phyloP scores from a whole-genome alignment of 2,797 vertebrate genomes.

The Aulostomus chinensis region DNA sequence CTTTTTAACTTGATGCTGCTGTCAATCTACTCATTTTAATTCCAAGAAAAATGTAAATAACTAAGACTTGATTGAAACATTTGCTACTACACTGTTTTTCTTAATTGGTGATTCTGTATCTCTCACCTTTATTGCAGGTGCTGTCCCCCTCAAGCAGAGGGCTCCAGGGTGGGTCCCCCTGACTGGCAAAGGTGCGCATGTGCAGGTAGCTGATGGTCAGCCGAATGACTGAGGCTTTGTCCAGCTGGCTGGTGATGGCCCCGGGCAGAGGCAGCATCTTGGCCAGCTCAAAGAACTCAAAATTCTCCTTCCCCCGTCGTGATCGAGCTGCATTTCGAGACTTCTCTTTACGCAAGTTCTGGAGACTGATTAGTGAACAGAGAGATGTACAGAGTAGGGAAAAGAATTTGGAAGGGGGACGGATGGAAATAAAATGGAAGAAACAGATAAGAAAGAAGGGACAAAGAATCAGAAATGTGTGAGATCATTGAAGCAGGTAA shows the following conservation, averaged over 20 bases:
- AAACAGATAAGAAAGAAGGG: conserved; percentile 2
- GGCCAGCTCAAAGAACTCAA: conserved; percentile 92
- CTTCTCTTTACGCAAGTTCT: conserved; percentile 91
- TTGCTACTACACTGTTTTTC: not conserved
- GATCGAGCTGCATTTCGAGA: conserved; percentile 92
- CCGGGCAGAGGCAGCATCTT: conserved; percentile 90
- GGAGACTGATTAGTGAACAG: conserved; percentile 74
- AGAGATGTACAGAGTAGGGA: not conserved
- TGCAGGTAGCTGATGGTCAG: conserved; percentile 93
- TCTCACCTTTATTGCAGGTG: conserved; percentile 81
- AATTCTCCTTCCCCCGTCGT: conserved; percentile 90
- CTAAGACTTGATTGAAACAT: no score
- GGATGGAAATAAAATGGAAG: not conserved
- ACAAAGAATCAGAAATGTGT: conserved; percentile 4
- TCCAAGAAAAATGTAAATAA: no score
- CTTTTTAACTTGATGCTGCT: no score
- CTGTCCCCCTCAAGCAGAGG: conserved; percentile 80
- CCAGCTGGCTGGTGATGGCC: conserved; percentile 92
- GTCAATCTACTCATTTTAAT: no score
- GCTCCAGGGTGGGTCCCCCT: conserved; percentile 89
- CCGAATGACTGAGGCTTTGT: conserved; percentile 91
- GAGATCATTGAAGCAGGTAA: conserved; percentile 9
- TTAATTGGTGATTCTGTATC: not conserved
- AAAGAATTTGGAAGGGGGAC: not conserved
- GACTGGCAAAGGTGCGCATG: conserved; percentile 89